Evolutionary conservation across 2,888 invertebrate genomes (phyloP).

Genomic region (Dasypolia templi): DNA sequence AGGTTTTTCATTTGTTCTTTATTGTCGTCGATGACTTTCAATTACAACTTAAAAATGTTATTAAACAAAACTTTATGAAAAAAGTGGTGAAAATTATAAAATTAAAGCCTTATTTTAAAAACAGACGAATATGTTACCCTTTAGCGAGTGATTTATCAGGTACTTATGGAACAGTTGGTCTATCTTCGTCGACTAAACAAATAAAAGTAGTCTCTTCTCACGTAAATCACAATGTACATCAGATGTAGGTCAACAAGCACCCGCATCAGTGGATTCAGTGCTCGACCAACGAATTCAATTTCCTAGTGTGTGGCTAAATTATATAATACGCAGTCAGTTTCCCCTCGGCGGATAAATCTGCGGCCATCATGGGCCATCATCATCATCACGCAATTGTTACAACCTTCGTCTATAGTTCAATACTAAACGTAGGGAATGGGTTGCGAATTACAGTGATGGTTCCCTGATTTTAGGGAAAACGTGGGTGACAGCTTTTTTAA

Average conservation of each 20-base stretch:
- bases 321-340: conserved; percentile 64
- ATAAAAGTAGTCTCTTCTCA: conserved; percentile 22
- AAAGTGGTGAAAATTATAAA: not conserved
- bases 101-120: not conserved
- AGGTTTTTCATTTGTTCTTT: not conserved
- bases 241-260: conserved; percentile 54
- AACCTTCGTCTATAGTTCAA: conserved; percentile 71
- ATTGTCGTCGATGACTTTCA: not conserved
- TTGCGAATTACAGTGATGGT: conserved; percentile 38
- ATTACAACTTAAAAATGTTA: not conserved
- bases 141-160: too few species aligned
- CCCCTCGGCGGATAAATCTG: conserved; percentile 70
- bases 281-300: conserved; percentile 62
- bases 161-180: not conserved
- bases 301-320: conserved; percentile 67
- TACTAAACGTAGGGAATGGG: conserved; percentile 62
- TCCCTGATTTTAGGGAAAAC: conserved; percentile 24
- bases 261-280: conserved; percentile 52
- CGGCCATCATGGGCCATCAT: conserved; percentile 66
- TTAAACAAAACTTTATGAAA: too few species aligned
- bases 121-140: not conserved
- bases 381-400: conserved; percentile 72
- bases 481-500: too few species aligned
- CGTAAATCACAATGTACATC: conserved; percentile 46
- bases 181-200: conserved; percentile 13